A percentile compares a stretch with the other conserved stretches of the same genome.
Conservation (phyloP, 2,797 vertebrate species). For the Myotis pilosus region DNA sequence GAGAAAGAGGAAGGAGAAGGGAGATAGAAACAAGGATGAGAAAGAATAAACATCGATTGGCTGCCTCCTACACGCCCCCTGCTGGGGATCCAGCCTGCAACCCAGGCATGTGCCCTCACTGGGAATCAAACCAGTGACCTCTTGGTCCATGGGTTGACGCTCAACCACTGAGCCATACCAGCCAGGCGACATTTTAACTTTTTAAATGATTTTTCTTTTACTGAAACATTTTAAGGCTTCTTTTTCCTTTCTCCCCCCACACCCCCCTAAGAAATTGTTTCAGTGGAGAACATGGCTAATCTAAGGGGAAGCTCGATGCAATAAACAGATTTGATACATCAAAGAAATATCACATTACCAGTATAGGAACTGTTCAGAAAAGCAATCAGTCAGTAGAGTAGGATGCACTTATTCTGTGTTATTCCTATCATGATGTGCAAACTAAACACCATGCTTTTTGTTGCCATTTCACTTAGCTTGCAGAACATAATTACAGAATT, state of each 20-base stretch:
- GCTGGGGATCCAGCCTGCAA: too few species aligned
- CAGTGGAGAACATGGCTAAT: not conserved
- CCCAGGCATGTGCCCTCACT: too few species aligned
- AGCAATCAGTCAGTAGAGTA: not conserved
- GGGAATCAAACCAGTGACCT: too few species aligned
- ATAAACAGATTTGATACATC: not conserved
- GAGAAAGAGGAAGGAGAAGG: too few species aligned
- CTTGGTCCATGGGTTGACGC: too few species aligned
- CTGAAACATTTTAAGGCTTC: not conserved
- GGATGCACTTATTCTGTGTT: not conserved
- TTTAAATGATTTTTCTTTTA: not conserved
- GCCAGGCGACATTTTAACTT: not conserved
- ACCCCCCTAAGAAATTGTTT: not conserved
- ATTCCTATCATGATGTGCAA: not conserved
- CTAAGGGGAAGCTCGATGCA: not conserved
- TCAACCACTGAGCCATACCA: too few species aligned
- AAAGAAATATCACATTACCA: not conserved
- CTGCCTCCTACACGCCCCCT: too few species aligned
- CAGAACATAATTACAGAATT: slow-evolving; percentile 32
- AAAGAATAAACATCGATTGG: too few species aligned
- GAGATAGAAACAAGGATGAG: too few species aligned
- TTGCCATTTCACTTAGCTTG: not conserved
- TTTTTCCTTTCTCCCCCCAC: not conserved
- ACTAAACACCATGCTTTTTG: not conserved
- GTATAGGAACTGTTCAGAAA: not conserved